Conservation (phyloP, 2,888 invertebrate species). For the Caenorhabditis zanzibari region DNA sequence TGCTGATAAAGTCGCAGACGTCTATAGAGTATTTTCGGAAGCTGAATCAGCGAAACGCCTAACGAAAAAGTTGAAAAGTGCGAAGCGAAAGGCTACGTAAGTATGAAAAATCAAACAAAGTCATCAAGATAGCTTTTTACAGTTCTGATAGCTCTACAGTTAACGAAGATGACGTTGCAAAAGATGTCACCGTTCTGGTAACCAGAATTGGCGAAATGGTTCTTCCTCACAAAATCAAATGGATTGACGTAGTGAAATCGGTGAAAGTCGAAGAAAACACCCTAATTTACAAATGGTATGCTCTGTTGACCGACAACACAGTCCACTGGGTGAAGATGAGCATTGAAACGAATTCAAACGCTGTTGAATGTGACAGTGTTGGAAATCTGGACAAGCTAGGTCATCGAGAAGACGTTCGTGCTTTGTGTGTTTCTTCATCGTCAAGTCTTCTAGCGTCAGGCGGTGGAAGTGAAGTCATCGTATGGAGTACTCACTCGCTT, state of each 20-base stretch:
- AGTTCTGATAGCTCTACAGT: constrained; percentile 49
- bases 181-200: constrained; percentile 80
- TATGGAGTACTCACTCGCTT: constrained; percentile 89
- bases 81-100: constrained; percentile 74
- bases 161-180: constrained; percentile 69
- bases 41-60: constrained; percentile 90
- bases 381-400: constrained; percentile 86
- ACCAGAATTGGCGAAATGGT: constrained; percentile 86
- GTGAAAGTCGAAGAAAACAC: constrained; percentile 53
- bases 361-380: constrained; percentile 60
- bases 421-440: constrained; percentile 93
- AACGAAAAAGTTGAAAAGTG: constrained; percentile 88
- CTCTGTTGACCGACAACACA: constrained; percentile 75
- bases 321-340: constrained; percentile 75
- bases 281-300: constrained; percentile 61
- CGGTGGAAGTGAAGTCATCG: constrained; percentile 85
- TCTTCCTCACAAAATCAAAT: constrained; percentile 77
- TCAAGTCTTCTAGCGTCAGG: constrained; percentile 86
- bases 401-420: constrained; percentile 93
- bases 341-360: constrained; percentile 69
- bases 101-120: not conserved
- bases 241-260: constrained; percentile 77
- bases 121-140: not conserved
- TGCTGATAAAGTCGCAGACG: constrained; percentile 90
- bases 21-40: constrained; percentile 90